Conservation (phyloP, 2,797 vertebrate species). For the Hyperoplus immaculatus region DNA sequence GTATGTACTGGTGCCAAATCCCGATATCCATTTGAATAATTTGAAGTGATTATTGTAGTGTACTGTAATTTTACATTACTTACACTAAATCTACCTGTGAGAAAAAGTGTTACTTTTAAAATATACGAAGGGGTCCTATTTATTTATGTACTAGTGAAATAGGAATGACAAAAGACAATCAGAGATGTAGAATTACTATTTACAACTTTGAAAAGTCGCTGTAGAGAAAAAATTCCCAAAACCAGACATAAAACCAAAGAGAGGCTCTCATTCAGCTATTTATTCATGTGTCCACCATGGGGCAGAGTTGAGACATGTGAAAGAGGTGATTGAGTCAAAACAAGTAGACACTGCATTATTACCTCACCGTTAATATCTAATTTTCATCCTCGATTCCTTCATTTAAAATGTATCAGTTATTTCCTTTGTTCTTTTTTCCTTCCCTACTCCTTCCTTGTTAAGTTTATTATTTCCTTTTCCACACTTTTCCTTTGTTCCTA, state of each 20-base stretch:
- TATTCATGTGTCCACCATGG: constrained; percentile 60
- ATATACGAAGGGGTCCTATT: background rate
- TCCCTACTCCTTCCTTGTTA: background rate
- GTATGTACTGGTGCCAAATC: background rate
- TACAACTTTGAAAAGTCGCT: background rate
- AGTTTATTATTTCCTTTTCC: background rate
- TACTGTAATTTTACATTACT: background rate
- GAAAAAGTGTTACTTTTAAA: background rate
- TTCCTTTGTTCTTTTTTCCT: no score
- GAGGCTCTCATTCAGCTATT: constrained; percentile 15
- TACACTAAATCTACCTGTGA: background rate
- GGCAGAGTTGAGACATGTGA: constrained; percentile 70
- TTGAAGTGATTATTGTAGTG: background rate
- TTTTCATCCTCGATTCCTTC: background rate
- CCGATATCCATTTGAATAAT: background rate
- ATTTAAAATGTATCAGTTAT: background rate
- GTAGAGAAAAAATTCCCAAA: constrained; percentile 1
- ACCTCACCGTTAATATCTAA: background rate
- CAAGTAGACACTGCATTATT: background rate
- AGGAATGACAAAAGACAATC: background rate
- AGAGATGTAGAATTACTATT: background rate
- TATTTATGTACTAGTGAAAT: fast-evolving
- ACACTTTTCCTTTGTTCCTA: no score
- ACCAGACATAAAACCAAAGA: background rate
- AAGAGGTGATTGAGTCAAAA: constrained; percentile 2